These are phyloP conservation scores for Thamnophis sirtalis DNA, from an alignment of 2,113 vertebrate genomes.

Conservation along the genomic window DNA sequence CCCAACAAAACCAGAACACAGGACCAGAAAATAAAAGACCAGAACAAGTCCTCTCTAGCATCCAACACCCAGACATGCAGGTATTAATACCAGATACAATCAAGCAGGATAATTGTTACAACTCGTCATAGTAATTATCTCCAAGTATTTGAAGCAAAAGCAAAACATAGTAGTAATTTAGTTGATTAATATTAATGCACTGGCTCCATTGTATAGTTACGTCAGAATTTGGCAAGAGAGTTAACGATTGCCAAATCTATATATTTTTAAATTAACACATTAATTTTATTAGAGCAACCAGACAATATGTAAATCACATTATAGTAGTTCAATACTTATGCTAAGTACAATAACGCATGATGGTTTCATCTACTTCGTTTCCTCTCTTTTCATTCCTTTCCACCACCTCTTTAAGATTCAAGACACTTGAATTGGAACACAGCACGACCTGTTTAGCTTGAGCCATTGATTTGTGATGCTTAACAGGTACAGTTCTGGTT, in stretches of 20 bases:
- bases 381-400: neutral
- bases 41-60: neutral
- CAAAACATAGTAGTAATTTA: neutral
- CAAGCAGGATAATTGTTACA: neutral
- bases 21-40: neutral
- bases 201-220: neutral
- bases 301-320: neutral
- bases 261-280: neutral
- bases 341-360: neutral
- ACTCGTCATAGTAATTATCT: neutral
- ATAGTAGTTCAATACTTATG: neutral
- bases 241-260: neutral
- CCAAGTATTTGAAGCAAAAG: neutral
- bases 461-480: neutral
- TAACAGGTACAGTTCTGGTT: neutral
- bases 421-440: neutral
- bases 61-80: neutral
- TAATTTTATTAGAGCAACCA: neutral
- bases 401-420: neutral
- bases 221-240: neutral
- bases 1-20: neutral
- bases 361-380: neutral
- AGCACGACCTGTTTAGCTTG: neutral
- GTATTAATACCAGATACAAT: neutral
- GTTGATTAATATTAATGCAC: neutral